These are phyloP conservation scores for Brachionichthys hirsutus DNA, from an alignment of 2,113 vertebrate genomes.

Conservation along the genomic window DNA sequence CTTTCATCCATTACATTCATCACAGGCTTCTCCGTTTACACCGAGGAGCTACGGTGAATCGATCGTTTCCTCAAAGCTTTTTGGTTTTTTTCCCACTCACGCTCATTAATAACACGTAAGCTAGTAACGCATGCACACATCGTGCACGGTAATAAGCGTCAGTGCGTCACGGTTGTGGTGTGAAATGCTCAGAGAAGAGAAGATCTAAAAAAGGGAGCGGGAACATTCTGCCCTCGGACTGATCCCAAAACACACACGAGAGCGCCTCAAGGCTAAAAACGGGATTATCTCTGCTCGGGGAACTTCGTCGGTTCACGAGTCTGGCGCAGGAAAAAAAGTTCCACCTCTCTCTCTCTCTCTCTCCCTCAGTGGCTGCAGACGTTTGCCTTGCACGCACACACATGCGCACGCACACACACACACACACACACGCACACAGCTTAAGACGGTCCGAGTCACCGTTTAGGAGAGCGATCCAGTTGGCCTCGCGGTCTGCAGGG, in stretches of 20 bases:
- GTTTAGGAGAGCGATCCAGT: slow-evolving; percentile 49
- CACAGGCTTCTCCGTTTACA: too few species aligned
- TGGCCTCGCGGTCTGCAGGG: slow-evolving; percentile 46
- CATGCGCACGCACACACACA: not conserved
- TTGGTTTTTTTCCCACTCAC: too few species aligned
- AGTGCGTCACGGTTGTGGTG: too few species aligned
- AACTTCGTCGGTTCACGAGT: slow-evolving; percentile 10
- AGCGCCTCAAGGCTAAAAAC: slow-evolving; percentile 28
- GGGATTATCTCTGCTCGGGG: slow-evolving; percentile 38
- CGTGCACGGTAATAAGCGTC: too few species aligned
- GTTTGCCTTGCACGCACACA: too few species aligned
- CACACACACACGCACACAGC: slow-evolving; percentile 8
- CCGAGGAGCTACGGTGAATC: too few species aligned
- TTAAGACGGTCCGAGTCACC: slow-evolving; percentile 53
- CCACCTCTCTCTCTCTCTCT: slow-evolving; percentile 7
- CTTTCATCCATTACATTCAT: not conserved
- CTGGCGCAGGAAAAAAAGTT: slow-evolving; percentile 7
- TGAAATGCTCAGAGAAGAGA: slow-evolving; percentile 15
- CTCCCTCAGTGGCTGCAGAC: not conserved
- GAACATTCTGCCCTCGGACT: slow-evolving; percentile 54
- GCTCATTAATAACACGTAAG: too few species aligned
- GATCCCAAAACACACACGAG: slow-evolving; percentile 57
- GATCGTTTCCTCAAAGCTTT: too few species aligned
- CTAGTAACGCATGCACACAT: too few species aligned
- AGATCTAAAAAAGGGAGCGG: slow-evolving; percentile 50